Conservation (phyloP, 2,113 vertebrate species). For the Nesoenas mayeri region DNA sequence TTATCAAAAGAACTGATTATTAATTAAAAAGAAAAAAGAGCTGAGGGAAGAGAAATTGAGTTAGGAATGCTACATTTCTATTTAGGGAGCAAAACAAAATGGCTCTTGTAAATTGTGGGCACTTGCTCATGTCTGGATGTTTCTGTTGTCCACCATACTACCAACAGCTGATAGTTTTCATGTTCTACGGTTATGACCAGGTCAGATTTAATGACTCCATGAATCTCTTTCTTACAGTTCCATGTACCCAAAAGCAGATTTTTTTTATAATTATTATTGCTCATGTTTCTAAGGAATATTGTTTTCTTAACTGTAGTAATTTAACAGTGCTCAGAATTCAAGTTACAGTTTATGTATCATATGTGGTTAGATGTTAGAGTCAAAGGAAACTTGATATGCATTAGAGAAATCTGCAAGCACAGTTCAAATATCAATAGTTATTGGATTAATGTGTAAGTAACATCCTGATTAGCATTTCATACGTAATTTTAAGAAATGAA, state of each 20-base stretch:
- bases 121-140: background rate
- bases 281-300: background rate
- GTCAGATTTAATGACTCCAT: background rate
- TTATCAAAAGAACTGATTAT: background rate
- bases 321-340: background rate
- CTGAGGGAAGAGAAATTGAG: background rate
- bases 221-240: background rate
- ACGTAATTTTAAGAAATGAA: accelerated
- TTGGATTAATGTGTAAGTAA: background rate
- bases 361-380: background rate
- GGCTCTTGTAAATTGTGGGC: background rate
- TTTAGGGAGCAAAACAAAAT: background rate
- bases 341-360: background rate
- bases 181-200: background rate
- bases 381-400: background rate
- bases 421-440: background rate
- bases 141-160: background rate
- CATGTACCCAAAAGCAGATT: background rate
- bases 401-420: background rate
- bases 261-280: background rate
- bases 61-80: background rate
- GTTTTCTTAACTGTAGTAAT: background rate
- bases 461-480: background rate
- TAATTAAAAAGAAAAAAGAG: background rate
- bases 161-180: background rate